Conservation (phyloP, 1,140 invertebrate genomes). For the Panagrolaimus sp. region DNA sequence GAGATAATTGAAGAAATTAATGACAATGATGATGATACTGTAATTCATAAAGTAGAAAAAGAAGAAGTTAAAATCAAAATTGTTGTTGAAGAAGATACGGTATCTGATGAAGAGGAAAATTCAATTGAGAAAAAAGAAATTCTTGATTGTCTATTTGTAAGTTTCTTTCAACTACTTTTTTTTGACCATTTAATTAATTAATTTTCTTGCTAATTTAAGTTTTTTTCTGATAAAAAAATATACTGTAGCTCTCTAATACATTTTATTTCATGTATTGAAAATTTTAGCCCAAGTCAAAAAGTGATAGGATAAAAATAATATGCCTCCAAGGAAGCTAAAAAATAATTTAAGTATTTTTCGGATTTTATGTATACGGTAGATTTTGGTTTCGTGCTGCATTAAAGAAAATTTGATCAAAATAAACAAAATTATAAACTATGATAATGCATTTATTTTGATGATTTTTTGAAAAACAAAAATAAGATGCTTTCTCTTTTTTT, state of each 20-base stretch:
- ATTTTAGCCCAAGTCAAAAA: no score
- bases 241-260: neutral
- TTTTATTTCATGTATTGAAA: no score
- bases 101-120: neutral
- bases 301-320: no score
- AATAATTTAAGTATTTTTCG: no score
- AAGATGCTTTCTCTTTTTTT: neutral
- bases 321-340: no score
- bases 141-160: neutral
- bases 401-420: neutral
- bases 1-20: neutral
- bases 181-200: neutral
- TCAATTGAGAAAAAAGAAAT: neutral
- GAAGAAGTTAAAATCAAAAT: neutral
- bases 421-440: neutral
- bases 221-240: neutral
- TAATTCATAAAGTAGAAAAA: neutral
- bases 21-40: constrained; percentile 9
- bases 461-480: neutral
- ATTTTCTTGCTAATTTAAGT: no score
- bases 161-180: neutral
- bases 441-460: neutral
- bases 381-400: no score
- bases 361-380: no score
- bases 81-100: neutral